Evolutionary conservation across 2,113 vertebrate genomes (phyloP).

Genomic region (Ceratotherium simum): DNA sequence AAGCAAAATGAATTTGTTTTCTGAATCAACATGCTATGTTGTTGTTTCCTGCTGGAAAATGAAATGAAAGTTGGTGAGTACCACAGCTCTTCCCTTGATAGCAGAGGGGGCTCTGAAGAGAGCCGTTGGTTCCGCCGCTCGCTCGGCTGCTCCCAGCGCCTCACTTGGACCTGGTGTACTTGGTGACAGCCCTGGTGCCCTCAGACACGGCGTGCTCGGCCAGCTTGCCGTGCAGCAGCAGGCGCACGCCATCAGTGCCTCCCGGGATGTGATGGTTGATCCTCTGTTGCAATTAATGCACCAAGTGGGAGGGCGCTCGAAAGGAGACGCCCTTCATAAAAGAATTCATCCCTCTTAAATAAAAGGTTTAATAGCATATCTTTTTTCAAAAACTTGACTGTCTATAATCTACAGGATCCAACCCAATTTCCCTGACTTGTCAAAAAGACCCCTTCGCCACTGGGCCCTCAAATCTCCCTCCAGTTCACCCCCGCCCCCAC

Average conservation of each 20-base stretch:
- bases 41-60: neutral
- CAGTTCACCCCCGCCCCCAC: too few species aligned
- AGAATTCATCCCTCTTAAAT: neutral
- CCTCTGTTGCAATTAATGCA: neutral
- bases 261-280: neutral
- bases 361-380: neutral
- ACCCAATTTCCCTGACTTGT: too few species aligned
- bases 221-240: slow-evolving; percentile 67
- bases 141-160: too few species aligned
- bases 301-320: neutral
- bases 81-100: neutral
- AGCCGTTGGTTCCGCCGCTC: neutral
- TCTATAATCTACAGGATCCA: too few species aligned
- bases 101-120: neutral
- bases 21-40: neutral
- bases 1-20: neutral
- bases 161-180: slow-evolving; percentile 78
- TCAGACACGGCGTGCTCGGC: slow-evolving; percentile 41
- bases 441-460: too few species aligned
- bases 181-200: slow-evolving; percentile 70
- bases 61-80: neutral
- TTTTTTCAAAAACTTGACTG: too few species aligned
- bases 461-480: too few species aligned
- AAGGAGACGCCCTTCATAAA: neutral
- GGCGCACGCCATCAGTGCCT: slow-evolving; percentile 46